These are phyloP conservation scores for Bufo bufo DNA, from an alignment of 2,113 vertebrate species.

Conservation along the genomic window DNA sequence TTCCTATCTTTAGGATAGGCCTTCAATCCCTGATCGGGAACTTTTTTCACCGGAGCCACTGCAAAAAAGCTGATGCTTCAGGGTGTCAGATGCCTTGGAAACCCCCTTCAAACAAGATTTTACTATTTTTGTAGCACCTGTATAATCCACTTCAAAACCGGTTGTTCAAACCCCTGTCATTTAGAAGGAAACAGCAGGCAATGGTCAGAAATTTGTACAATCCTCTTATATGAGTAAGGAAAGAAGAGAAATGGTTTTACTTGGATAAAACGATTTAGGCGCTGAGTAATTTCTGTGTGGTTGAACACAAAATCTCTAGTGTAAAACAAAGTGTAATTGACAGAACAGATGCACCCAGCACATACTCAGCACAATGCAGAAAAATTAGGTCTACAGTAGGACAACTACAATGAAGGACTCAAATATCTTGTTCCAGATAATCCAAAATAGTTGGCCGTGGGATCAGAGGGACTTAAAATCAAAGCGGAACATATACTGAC, in stretches of 20 bases:
- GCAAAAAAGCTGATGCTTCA: too few species aligned
- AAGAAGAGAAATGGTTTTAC: constrained; percentile 4
- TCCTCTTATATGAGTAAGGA: constrained; percentile 10
- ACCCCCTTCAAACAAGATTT: not conserved
- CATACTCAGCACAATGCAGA: not conserved
- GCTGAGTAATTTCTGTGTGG: constrained; percentile 40
- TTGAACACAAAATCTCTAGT: constrained; percentile 27
- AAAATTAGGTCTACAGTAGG: not conserved
- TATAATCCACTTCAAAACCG: not conserved
- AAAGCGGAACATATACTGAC: too few species aligned
- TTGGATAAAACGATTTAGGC: constrained; percentile 5
- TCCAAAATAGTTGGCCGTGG: too few species aligned
- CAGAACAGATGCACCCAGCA: not conserved
- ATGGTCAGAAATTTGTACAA: not conserved
- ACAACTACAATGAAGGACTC: too few species aligned
- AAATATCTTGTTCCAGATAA: too few species aligned
- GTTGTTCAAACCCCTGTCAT: not conserved
- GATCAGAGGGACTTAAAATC: too few species aligned
- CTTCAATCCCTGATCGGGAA: too few species aligned
- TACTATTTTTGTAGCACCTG: not conserved
- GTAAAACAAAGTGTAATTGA: constrained; percentile 14
- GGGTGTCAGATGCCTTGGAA: too few species aligned
- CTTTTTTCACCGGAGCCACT: too few species aligned
- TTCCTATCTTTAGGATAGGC: too few species aligned
- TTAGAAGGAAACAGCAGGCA: not conserved